Conservation (phyloP, 1,140 invertebrate genomes). For the Pseudomyrmex dendroicus region DNA sequence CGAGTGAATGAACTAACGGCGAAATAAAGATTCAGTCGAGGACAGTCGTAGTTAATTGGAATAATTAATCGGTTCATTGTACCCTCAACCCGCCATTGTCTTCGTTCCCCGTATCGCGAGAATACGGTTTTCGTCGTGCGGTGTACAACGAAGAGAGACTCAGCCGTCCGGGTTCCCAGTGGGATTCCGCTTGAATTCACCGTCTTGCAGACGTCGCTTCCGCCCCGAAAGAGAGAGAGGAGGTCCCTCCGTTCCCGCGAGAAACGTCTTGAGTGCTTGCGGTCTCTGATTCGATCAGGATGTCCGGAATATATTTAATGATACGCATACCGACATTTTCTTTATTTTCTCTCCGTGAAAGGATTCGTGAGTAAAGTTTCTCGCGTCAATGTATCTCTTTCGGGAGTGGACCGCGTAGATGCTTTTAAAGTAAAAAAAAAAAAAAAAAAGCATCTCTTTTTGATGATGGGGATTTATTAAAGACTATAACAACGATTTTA, state of each 20-base stretch:
- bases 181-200: constrained; percentile 54
- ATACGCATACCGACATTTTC: neutral
- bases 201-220: constrained; percentile 49
- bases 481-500: neutral
- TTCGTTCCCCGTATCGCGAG: constrained; percentile 58
- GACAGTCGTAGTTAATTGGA: constrained; percentile 71
- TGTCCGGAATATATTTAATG: constrained; percentile 16
- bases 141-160: constrained; percentile 36
- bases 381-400: neutral
- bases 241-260: constrained; percentile 29
- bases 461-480: neutral
- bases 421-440: constrained; percentile 24
- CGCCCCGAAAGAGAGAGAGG: neutral
- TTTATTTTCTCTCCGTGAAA: neutral
- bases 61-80: constrained; percentile 75
- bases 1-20: constrained; percentile 36
- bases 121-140: constrained; percentile 36
- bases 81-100: constrained; percentile 42
- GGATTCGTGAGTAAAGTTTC: neutral
- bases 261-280: constrained; percentile 43
- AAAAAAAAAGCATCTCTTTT: neutral
- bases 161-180: constrained; percentile 52
- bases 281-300: constrained; percentile 32
- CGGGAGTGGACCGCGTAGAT: neutral
- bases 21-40: constrained; percentile 68